Evolutionary conservation across 2,888 invertebrate species (phyloP).

Genomic region (Tortricodes alternella): DNA sequence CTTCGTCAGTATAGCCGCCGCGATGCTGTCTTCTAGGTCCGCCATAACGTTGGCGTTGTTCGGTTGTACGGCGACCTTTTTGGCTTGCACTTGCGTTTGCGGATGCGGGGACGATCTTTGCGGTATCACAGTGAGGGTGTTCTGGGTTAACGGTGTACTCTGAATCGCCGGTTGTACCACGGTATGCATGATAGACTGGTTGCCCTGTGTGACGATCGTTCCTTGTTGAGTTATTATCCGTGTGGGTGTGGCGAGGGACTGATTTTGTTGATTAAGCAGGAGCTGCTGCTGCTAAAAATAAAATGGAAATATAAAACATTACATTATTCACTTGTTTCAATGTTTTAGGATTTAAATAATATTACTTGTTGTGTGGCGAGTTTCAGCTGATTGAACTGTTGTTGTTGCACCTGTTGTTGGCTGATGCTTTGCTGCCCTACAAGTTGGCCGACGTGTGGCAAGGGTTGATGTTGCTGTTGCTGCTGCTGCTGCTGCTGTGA

Average conservation of each 20-base stretch:
- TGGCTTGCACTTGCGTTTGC: conserved; percentile 44
- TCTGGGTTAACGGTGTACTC: conserved; percentile 61
- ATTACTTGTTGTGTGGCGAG: conserved; percentile 65
- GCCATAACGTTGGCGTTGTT: conserved; percentile 77
- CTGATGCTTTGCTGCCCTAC: conserved; percentile 56
- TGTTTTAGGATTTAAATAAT: not conserved
- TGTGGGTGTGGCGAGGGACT: conserved; percentile 44
- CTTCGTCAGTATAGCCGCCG: conserved; percentile 76
- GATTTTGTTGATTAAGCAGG: conserved; percentile 63
- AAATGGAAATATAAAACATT: conserved; percentile 3
- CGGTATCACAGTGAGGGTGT: conserved; percentile 48
- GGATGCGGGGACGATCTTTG: conserved; percentile 54
- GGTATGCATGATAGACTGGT: conserved; percentile 52
- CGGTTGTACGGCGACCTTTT: conserved; percentile 71
- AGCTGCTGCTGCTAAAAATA: conserved; percentile 51
- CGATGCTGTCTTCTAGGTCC: conserved; percentile 79
- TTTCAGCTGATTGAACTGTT: conserved; percentile 66
- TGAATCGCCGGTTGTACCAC: conserved; percentile 55
- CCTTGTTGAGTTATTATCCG: conserved; percentile 73
- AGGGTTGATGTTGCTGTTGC: conserved; percentile 54
- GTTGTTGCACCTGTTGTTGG: conserved; percentile 44
- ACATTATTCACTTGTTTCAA: too few species aligned
- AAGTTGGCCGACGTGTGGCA: conserved; percentile 50
- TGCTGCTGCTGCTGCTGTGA: conserved; percentile 38
- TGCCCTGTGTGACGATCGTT: conserved; percentile 67